Evolutionary conservation across 2,113 vertebrate genomes (phyloP).

Genomic region (Periophthalmus modestus): DNA sequence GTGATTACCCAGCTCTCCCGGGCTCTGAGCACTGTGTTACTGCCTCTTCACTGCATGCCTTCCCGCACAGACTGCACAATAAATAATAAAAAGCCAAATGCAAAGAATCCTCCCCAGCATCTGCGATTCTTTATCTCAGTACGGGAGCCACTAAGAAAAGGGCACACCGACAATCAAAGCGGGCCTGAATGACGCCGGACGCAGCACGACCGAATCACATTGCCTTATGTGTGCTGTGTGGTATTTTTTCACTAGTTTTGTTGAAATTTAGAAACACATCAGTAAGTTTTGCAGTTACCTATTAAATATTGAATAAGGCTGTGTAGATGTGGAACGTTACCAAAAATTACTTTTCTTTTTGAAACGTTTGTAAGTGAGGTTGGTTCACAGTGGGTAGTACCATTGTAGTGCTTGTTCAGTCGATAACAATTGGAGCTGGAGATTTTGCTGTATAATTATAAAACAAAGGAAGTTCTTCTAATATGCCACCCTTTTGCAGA

Average conservation of each 20-base stretch:
- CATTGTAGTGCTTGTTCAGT: too few relatives aligned
- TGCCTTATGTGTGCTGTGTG: background rate
- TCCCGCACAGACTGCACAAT: conserved; percentile 33
- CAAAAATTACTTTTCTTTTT: background rate
- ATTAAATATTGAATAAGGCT: background rate
- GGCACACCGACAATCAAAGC: conserved; percentile 37
- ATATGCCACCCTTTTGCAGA: background rate
- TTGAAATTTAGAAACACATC: background rate
- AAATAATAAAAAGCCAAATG: conserved; percentile 51
- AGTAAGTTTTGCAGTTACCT: background rate
- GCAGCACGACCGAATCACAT: conserved; percentile 36
- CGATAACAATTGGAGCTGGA: too few relatives aligned
- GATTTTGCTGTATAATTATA: background rate
- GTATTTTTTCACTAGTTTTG: background rate
- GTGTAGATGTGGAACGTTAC: background rate
- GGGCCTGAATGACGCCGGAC: conserved; percentile 25
- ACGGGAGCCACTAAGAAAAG: conserved; percentile 39
- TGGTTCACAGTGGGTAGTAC: background rate
- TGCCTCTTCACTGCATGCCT: conserved; percentile 25
- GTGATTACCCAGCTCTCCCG: conserved; percentile 24
- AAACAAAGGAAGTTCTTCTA: background rate
- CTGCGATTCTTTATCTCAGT: conserved; percentile 42
- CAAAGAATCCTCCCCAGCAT: conserved; percentile 30
- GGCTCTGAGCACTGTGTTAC: conserved; percentile 10
- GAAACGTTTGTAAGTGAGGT: background rate